These are phyloP conservation scores for Bombus picipes DNA, from an alignment of 1,140 invertebrate genomes.

Conservation along the genomic window DNA sequence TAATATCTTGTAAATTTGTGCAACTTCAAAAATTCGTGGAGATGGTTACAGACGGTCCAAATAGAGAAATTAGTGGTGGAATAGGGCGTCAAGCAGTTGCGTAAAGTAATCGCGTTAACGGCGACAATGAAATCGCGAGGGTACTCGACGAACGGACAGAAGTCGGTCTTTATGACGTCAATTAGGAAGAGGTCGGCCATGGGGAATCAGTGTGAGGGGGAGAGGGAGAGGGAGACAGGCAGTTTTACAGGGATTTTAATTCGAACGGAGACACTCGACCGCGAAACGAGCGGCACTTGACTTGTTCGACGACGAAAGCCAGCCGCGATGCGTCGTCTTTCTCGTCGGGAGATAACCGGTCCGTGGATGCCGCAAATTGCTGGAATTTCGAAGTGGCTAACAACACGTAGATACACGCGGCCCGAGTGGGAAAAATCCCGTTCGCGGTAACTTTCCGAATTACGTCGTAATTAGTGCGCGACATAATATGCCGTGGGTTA, in stretches of 20 bases:
- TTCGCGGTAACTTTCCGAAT: constrained; percentile 26
- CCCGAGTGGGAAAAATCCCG: background rate
- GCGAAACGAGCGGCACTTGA: constrained; percentile 18
- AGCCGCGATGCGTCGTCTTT: background rate
- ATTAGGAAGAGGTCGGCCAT: background rate
- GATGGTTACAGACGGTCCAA: background rate
- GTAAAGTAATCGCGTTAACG: background rate
- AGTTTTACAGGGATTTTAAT: constrained; percentile 41
- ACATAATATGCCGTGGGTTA: constrained; percentile 27
- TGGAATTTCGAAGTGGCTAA: constrained; percentile 32
- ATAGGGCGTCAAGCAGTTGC: background rate
- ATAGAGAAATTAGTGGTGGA: background rate
- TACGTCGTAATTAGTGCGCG: constrained; percentile 40
- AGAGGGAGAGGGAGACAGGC: background rate
- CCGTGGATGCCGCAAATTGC: constrained; percentile 13
- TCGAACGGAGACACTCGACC: constrained; percentile 5
- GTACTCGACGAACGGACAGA: background rate
- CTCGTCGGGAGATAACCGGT: constrained; percentile 5
- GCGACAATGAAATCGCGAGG: background rate
- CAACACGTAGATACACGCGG: background rate
- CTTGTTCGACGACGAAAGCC: constrained; percentile 4
- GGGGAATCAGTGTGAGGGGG: background rate
- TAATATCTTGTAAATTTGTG: background rate
- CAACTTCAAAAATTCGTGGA: background rate
- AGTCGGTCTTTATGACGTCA: constrained; percentile 8